Evolutionary conservation across 2,797 vertebrate species (phyloP).

Genomic region (Sandelia bainsii): DNA sequence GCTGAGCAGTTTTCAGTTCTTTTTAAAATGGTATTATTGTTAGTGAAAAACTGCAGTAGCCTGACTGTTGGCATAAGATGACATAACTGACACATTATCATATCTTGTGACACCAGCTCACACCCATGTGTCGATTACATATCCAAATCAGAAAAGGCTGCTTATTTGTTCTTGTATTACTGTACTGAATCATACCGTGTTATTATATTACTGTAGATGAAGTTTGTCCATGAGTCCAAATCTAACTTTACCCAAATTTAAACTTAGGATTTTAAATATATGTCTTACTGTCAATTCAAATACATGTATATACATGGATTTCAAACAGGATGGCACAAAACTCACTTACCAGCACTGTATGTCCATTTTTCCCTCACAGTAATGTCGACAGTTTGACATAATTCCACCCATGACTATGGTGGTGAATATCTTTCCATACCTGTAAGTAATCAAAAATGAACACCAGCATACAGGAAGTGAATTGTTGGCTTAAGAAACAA

Average conservation of each 20-base stretch:
- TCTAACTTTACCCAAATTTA: too few relatives aligned
- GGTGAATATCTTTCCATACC: constrained; percentile 14
- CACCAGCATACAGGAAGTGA: not conserved
- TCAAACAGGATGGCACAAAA: not conserved
- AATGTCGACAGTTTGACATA: constrained; percentile 26
- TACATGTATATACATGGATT: not conserved
- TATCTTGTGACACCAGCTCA: not conserved
- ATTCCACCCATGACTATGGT: constrained; percentile 34
- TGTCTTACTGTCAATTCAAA: not conserved
- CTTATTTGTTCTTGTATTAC: too few relatives aligned
- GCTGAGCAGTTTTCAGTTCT: not conserved
- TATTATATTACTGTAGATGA: too few relatives aligned
- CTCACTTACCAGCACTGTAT: not conserved
- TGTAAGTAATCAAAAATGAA: constrained; percentile 60
- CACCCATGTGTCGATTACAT: not conserved
- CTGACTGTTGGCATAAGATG: too few relatives aligned
- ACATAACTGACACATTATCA: not conserved
- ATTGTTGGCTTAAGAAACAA: not conserved
- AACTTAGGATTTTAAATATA: not conserved
- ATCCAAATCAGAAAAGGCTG: too few relatives aligned
- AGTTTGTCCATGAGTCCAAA: too few relatives aligned
- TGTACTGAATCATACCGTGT: too few relatives aligned
- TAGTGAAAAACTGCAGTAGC: not conserved
- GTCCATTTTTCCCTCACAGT: constrained; percentile 21
- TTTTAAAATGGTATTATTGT: not conserved